These are phyloP conservation scores for Chloroclysta siterata DNA, from an alignment of 2,888 invertebrate species.

Conservation along the genomic window DNA sequence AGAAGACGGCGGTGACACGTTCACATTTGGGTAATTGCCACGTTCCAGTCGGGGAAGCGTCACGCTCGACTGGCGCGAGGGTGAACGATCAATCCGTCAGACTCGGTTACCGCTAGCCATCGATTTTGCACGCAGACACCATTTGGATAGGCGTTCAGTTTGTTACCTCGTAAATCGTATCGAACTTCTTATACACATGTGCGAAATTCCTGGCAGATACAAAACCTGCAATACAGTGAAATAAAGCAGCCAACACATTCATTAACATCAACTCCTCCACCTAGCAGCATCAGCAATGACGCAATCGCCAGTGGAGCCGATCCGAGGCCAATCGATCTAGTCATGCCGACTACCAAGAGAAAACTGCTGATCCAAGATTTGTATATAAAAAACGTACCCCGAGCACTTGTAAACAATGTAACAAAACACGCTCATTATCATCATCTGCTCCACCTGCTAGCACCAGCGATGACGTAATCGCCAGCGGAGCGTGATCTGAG, in stretches of 20 bases:
- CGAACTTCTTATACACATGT: neutral
- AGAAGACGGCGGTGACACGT: slow-evolving; percentile 20
- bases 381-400: neutral
- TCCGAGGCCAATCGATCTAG: slow-evolving; percentile 53
- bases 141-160: slow-evolving; percentile 3
- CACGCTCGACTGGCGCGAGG: slow-evolving; percentile 40
- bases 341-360: slow-evolving; percentile 8
- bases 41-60: slow-evolving; percentile 28
- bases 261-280: slow-evolving; percentile 36
- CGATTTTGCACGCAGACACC: slow-evolving; percentile 35
- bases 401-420: slow-evolving; percentile 15
- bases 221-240: neutral
- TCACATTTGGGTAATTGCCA: slow-evolving; percentile 32
- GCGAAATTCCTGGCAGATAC: slow-evolving; percentile 6
- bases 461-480: slow-evolving; percentile 50
- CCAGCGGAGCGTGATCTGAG: slow-evolving; percentile 52
- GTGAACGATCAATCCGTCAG: slow-evolving; percentile 47
- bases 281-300: slow-evolving; percentile 49
- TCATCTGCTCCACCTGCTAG: slow-evolving; percentile 46
- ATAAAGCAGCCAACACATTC: slow-evolving; percentile 39
- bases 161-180: slow-evolving; percentile 1
- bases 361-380: slow-evolving; percentile 1
- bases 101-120: slow-evolving; percentile 34
- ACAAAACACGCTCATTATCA: slow-evolving; percentile 34
- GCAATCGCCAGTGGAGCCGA: slow-evolving; percentile 51